These are phyloP conservation scores for Leptodirus hochenwartii DNA, from an alignment of 2,888 invertebrate species.

Conservation along the genomic window DNA sequence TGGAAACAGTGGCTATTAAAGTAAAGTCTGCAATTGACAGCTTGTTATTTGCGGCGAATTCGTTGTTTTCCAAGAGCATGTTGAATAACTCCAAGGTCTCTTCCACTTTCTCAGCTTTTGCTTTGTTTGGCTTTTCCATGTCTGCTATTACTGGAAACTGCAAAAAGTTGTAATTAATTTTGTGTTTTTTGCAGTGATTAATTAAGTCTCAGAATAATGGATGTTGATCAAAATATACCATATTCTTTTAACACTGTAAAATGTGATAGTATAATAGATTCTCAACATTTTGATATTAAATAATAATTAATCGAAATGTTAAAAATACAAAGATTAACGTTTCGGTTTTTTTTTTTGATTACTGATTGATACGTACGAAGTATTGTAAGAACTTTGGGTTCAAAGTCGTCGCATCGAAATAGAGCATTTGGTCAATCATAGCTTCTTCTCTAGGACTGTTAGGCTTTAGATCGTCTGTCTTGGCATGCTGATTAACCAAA, in stretches of 20 bases:
- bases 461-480: conserved; percentile 38
- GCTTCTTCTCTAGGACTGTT: conserved; percentile 42
- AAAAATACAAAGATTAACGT: conserved; percentile 2
- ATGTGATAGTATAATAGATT: too few relatives aligned
- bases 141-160: conserved; percentile 17
- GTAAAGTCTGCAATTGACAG: conserved; percentile 53
- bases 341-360: not conserved
- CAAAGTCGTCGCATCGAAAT: conserved; percentile 41
- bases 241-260: too few relatives aligned
- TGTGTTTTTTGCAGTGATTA: too few relatives aligned
- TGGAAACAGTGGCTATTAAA: conserved; percentile 39
- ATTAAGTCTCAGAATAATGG: too few relatives aligned
- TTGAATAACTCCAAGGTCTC: conserved; percentile 41
- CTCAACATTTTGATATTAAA: too few relatives aligned
- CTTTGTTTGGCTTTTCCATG: conserved; percentile 13
- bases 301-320: too few relatives aligned
- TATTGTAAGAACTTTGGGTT: conserved; percentile 33
- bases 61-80: conserved; percentile 34
- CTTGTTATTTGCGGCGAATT: conserved; percentile 47
- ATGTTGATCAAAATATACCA: too few relatives aligned
- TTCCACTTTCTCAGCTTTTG: conserved; percentile 28
- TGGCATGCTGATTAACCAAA: conserved; percentile 43
- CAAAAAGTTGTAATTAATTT: conserved; percentile 5
- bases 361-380: conserved; percentile 31
- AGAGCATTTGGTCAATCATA: conserved; percentile 40